Base-by-base conservation (phyloP, 1,140 invertebrate genomes). In the Heliconius himera region DNA sequence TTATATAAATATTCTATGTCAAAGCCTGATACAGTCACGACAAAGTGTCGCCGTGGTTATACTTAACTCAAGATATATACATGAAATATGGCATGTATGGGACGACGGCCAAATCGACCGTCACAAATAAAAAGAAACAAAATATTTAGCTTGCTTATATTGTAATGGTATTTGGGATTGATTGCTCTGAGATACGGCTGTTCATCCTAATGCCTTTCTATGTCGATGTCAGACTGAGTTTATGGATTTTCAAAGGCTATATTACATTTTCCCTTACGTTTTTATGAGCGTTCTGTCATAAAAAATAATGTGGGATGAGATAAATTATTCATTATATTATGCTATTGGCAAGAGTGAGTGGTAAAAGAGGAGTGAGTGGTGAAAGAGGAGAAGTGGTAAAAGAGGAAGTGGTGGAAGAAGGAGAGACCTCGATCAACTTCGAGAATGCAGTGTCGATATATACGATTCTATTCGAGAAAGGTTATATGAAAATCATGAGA, bases 81-180 rank as follows among this genome's bases (percentile, higher is more conserved):
- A 75, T 74, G 78, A 79, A 74, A 79, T 75, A 79, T 79, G 78
- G 18, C 72, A 51, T 1, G 20, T 60, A 49, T 60, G 78, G 78
- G 78, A 38, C 73, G 54, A 33, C 56, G 26, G 78, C 78, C 78
- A 79, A 79, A 74, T 79, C 26, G 56, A 73, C 56, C 73, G 70
- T 20, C 33, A 22, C 71, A 79, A 79, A 79, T 79, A 79, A 70
- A 79, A 60, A 22, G 78, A 79, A 74, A 74, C 22, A 78, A 73
- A 78, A 74, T 73, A 56, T 78, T 74, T 78, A 66, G 22, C 66
- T 38, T 20, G 60, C 74, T 41, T 60, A 70, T 75, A 72, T 72
- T 72, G 74, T 75, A 75, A 75, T 76, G 38, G 74, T 41, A 41
- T 70, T 76, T 70, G n/a, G 54, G 38, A 76, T 76, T 70, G 74